A percentile compares a stretch with the other conserved stretches of the same genome.
These are phyloP conservation scores for Sebastes dallii DNA, from an alignment of 2,797 vertebrate species.

Conservation along the genomic window DNA sequence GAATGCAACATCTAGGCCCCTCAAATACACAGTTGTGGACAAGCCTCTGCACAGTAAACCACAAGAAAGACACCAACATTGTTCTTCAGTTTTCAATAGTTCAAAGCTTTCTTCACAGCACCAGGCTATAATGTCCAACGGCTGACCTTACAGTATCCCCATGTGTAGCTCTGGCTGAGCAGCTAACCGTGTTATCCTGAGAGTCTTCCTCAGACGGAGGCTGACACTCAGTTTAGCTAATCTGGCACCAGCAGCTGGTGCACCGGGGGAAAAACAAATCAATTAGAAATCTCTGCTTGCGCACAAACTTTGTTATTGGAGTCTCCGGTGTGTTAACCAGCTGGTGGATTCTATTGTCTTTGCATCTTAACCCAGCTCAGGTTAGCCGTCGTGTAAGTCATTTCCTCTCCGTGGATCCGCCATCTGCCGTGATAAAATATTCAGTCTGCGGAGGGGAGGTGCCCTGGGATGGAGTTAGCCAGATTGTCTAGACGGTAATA, in stretches of 20 bases:
- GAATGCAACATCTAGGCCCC: neutral
- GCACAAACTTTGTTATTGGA: slow-evolving; percentile 57
- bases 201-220: slow-evolving; percentile 34
- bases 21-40: neutral
- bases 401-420: slow-evolving; percentile 50
- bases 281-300: slow-evolving; percentile 65
- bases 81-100: neutral
- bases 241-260: slow-evolving; percentile 67
- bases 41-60: neutral
- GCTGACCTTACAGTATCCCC: slow-evolving; percentile 25
- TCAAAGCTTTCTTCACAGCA: neutral
- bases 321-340: slow-evolving; percentile 67
- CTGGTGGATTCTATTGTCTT: slow-evolving; percentile 62
- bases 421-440: slow-evolving; percentile 66
- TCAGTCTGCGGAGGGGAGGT: slow-evolving; percentile 28
- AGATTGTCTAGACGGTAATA: slow-evolving; percentile 50
- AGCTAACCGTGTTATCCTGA: slow-evolving; percentile 34
- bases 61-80: neutral
- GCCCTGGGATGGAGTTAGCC: slow-evolving; percentile 44
- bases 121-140: neutral
- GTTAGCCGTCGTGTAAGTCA: slow-evolving; percentile 58
- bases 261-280: slow-evolving; percentile 60
- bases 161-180: neutral
- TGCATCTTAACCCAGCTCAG: slow-evolving; percentile 57
- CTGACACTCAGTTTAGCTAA: slow-evolving; percentile 54